A percentile compares a stretch with the other conserved stretches of the same genome.
Evolutionary conservation across 2,113 vertebrate species (phyloP).

Genomic region (Felis chaus): DNA sequence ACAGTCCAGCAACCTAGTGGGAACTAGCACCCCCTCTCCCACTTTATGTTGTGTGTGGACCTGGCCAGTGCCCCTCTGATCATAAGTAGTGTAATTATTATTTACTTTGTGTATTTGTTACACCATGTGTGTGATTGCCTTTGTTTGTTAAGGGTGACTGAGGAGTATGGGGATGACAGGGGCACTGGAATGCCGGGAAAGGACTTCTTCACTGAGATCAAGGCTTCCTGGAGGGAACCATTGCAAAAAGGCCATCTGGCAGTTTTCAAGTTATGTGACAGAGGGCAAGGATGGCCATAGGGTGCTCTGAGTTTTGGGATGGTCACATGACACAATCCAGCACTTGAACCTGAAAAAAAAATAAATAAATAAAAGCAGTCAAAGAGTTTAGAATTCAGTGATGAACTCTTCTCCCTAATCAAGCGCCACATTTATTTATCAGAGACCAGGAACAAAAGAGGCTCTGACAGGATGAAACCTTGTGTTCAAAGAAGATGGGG

Average conservation of each 20-base stretch:
- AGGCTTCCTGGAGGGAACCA: conserved; percentile 74
- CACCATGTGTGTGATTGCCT: conserved; percentile 69
- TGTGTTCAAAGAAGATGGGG: background rate
- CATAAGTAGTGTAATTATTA: conserved; percentile 71
- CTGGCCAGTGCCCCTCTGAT: conserved; percentile 65
- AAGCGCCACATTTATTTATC: conserved; percentile 10
- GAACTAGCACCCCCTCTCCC: background rate
- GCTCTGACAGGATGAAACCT: conserved; percentile 15
- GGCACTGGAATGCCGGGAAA: conserved; percentile 72
- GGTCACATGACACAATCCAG: conserved; percentile 82
- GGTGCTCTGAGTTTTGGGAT: conserved; percentile 78
- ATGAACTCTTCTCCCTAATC: conserved; percentile 70
- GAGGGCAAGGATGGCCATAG: conserved; percentile 79
- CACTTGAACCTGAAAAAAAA: conserved; percentile 81
- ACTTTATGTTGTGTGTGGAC: conserved; percentile 51
- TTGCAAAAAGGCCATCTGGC: conserved; percentile 76
- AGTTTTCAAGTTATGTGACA: conserved; percentile 81
- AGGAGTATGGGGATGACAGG: conserved; percentile 60
- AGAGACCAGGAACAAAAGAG: conserved; percentile 24
- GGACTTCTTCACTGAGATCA: conserved; percentile 73
- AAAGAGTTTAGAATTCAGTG: conserved; percentile 78
- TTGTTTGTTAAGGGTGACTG: conserved; percentile 77
- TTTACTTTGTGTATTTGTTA: conserved; percentile 76
- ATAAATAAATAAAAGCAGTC: conserved; percentile 80
- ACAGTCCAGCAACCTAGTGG: conserved; percentile 16